Evolutionary conservation across 2,888 invertebrate species (phyloP).

Genomic region (Polymixis flavicincta): DNA sequence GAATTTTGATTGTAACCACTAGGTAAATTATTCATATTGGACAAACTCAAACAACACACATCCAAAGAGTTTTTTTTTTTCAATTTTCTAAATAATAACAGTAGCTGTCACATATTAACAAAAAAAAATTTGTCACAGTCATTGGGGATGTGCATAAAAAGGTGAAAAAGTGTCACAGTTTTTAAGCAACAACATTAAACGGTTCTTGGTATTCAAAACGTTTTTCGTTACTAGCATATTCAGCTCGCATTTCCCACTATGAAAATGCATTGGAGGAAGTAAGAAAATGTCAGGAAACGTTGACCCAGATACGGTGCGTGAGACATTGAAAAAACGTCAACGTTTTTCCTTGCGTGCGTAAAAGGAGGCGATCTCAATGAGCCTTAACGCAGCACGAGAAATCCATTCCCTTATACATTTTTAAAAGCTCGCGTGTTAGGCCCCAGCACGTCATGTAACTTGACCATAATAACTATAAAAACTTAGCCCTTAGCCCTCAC

Average conservation of each 20-base stretch:
- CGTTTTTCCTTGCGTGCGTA: slow-evolving; percentile 75
- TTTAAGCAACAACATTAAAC: slow-evolving; percentile 24
- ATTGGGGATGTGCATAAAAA: slow-evolving; percentile 22
- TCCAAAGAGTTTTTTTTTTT: no score
- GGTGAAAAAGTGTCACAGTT: slow-evolving; percentile 6
- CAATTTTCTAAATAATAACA: background rate
- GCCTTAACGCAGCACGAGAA: slow-evolving; percentile 53
- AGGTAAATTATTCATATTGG: background rate
- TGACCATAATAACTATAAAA: slow-evolving; percentile 75
- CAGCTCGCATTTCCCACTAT: slow-evolving; percentile 53
- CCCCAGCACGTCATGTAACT: slow-evolving; percentile 76
- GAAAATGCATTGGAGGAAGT: slow-evolving; percentile 67
- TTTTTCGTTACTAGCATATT: slow-evolving; percentile 48
- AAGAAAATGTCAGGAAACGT: slow-evolving; percentile 64
- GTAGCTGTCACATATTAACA: background rate
- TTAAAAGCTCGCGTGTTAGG: slow-evolving; percentile 74
- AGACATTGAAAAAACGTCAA: slow-evolving; percentile 54
- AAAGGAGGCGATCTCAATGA: slow-evolving; percentile 68
- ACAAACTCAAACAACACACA: background rate
- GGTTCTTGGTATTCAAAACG: slow-evolving; percentile 35
- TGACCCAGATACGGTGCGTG: slow-evolving; percentile 71
- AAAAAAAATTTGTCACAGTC: background rate
- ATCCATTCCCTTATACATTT: slow-evolving; percentile 72
- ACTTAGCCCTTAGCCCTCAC: slow-evolving; percentile 61
- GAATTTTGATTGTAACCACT: background rate